Conservation (phyloP, 2,797 vertebrate genomes). For the Periophthalmus magnuspinnatus region DNA sequence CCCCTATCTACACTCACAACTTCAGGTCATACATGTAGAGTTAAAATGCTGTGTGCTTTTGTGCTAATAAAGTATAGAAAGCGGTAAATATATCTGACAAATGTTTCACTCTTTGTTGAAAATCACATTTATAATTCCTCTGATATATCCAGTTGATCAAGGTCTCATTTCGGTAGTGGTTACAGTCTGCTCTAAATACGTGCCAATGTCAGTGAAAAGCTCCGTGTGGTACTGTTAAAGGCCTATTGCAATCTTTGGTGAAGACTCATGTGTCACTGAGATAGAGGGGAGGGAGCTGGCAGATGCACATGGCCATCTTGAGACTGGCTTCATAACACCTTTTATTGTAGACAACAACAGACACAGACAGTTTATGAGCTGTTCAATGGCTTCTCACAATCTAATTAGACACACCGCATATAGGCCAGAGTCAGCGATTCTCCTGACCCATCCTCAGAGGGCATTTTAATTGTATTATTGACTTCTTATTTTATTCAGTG, state of each 20-base stretch:
- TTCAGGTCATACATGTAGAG: too few species aligned
- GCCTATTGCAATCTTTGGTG: constrained; percentile 1
- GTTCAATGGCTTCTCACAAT: constrained; percentile 41
- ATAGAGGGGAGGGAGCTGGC: constrained; percentile 19
- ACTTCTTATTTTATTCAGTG: constrained; percentile 45
- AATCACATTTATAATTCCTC: neutral
- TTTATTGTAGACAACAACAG: constrained; percentile 38
- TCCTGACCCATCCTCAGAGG: constrained; percentile 53
- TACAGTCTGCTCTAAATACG: constrained; percentile 3
- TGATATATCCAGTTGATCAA: neutral
- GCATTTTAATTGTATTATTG: constrained; percentile 82
- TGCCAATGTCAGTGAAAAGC: constrained; percentile 7
- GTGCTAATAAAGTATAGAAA: too few species aligned
- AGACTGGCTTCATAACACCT: constrained; percentile 19
- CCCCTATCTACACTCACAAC: too few species aligned
- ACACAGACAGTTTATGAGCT: constrained; percentile 40
- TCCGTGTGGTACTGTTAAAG: constrained; percentile 3
- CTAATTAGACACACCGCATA: constrained; percentile 46
- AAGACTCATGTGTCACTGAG: constrained; percentile 30
- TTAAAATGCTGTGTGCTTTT: too few species aligned
- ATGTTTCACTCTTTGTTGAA: neutral
- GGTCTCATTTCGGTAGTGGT: constrained; percentile 6
- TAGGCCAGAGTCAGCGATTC: constrained; percentile 60
- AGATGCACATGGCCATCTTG: constrained; percentile 27
- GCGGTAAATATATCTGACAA: too few species aligned